phyloP scores from a whole-genome alignment of 2,797 vertebrate genomes.

The Lutjanus campechanus region DNA sequence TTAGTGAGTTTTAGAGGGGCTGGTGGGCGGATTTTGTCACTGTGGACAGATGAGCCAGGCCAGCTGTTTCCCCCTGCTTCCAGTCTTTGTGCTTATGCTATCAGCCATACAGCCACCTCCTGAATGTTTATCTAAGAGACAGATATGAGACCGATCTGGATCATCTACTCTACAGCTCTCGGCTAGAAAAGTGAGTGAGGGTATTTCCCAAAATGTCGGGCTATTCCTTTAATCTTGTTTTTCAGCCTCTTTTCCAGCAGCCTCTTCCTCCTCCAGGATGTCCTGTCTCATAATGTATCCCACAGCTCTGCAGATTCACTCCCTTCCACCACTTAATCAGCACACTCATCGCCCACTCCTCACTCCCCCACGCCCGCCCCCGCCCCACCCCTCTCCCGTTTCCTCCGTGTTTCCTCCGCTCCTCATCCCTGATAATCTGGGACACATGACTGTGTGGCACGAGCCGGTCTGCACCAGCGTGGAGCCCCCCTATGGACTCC shows the following conservation, averaged over 20 bases:
- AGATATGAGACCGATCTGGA: too few species aligned
- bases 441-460: constrained; percentile 54
- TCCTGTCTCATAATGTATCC: constrained; percentile 15
- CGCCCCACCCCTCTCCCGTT: constrained; percentile 6
- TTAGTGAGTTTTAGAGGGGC: too few species aligned
- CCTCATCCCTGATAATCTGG: constrained; percentile 52
- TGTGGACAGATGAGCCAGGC: too few species aligned
- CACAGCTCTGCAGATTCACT: constrained; percentile 4
- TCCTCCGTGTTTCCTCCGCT: background rate
- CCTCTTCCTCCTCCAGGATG: constrained; percentile 7
- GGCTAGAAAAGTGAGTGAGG: background rate
- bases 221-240: constrained; percentile 8
- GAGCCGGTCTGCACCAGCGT: constrained; percentile 34
- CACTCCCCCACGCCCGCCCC: background rate
- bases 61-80: too few species aligned
- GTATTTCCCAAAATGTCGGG: background rate
- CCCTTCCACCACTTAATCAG: constrained; percentile 28
- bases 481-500: constrained; percentile 26
- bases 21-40: too few species aligned
- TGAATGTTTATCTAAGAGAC: too few species aligned
- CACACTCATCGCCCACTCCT: constrained; percentile 10
- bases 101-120: too few species aligned
- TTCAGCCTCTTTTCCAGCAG: background rate
- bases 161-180: too few species aligned
- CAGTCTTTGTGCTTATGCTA: too few species aligned